Evolutionary conservation across 2,797 vertebrate species (phyloP).

Genomic region (Syndactyla subalaris): DNA sequence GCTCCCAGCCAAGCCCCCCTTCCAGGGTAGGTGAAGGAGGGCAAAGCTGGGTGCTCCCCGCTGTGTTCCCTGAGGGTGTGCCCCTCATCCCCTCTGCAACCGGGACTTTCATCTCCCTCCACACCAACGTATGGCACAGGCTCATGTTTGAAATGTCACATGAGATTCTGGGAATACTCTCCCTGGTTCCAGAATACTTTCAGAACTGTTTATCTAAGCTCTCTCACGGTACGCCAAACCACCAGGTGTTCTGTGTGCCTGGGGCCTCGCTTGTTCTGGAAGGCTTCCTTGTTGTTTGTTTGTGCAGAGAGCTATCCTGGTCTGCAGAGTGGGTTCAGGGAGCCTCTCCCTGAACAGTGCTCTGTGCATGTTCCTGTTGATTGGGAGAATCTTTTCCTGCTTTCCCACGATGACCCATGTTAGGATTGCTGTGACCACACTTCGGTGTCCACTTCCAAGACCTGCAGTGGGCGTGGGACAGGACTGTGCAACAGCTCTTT

Average conservation of each 20-base stretch:
- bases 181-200: background rate
- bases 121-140: background rate
- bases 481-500: background rate
- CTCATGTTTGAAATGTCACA: background rate
- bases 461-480: background rate
- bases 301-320: background rate
- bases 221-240: conserved; percentile 8
- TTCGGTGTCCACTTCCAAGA: background rate
- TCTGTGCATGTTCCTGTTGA: background rate
- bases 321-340: background rate
- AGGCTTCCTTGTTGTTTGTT: conserved; percentile 27
- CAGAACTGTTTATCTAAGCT: conserved; percentile 36
- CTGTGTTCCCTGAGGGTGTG: background rate
- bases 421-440: background rate
- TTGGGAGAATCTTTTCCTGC: background rate
- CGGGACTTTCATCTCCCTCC: background rate
- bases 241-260: conserved; percentile 52
- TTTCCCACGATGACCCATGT: rapidly evolving
- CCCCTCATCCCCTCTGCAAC: background rate
- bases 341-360: background rate
- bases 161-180: conserved; percentile 5
- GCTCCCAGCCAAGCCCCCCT: background rate
- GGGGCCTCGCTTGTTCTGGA: conserved; percentile 35
- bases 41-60: background rate
- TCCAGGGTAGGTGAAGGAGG: background rate